phyloP scores from a whole-genome alignment of 1,140 invertebrate species.

The Drosophila mayri region DNA sequence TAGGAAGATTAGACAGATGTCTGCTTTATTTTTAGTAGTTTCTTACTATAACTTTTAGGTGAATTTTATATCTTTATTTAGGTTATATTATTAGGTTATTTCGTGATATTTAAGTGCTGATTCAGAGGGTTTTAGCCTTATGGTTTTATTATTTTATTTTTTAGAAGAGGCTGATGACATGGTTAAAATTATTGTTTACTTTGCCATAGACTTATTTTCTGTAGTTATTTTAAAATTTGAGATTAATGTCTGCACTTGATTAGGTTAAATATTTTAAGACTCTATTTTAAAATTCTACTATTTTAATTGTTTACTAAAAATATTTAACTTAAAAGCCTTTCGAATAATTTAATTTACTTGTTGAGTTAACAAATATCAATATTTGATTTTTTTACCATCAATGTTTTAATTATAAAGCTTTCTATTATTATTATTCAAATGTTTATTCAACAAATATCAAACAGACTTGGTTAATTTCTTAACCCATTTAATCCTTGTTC shows the following conservation, averaged over 20 bases:
- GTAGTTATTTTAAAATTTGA: background rate
- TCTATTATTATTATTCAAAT: background rate
- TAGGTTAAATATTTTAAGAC: background rate
- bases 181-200: background rate
- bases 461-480: too few species aligned
- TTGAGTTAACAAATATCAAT: too few species aligned
- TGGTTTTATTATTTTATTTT: background rate
- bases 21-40: background rate
- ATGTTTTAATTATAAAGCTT: background rate
- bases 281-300: rapidly evolving
- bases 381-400: background rate
- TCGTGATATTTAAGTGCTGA: too few species aligned
- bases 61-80: background rate
- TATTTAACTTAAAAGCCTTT: background rate
- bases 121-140: background rate
- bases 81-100: background rate
- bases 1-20: background rate
- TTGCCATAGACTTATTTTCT: background rate
- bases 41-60: background rate
- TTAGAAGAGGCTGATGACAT: background rate
- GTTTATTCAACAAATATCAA: background rate
- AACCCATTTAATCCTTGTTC: background rate
- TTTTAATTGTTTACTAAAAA: background rate
- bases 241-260: background rate
- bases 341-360: background rate